Evolutionary conservation across 1,140 invertebrate species (phyloP).

Genomic region (Sesamia nonagrioides): DNA sequence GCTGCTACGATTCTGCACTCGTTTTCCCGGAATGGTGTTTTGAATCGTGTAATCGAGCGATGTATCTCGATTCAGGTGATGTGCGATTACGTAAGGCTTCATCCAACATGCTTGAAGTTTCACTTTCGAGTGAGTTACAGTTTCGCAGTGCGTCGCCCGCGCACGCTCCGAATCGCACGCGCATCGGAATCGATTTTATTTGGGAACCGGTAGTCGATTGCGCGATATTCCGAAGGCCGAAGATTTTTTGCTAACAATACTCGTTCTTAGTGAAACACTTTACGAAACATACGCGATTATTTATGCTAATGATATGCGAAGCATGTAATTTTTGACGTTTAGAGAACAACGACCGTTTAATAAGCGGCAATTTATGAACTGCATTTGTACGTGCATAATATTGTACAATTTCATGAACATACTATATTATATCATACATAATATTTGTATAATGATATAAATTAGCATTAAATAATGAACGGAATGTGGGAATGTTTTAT

Average conservation of each 20-base stretch:
- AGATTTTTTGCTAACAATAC: conserved; percentile 44
- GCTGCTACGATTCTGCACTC: conserved; percentile 48
- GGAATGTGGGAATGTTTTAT: background rate
- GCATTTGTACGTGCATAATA: conserved; percentile 11
- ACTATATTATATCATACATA: background rate
- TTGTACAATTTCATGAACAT: conserved; percentile 1
- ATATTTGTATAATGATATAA: background rate
- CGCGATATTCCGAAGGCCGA: conserved; percentile 46
- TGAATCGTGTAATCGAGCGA: conserved; percentile 58
- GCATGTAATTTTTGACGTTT: conserved; percentile 41
- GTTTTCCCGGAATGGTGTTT: conserved; percentile 67
- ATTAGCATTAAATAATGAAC: conserved; percentile 7
- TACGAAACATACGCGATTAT: conserved; percentile 53
- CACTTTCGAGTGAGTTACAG: conserved; percentile 83
- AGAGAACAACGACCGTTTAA: conserved; percentile 45
- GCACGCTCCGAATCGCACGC: conserved; percentile 55
- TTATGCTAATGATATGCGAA: conserved; percentile 50
- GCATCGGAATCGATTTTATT: conserved; percentile 55
- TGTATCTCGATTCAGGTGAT: conserved; percentile 52
- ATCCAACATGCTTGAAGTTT: conserved; percentile 71
- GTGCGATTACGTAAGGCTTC: conserved; percentile 52
- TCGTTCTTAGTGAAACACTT: conserved; percentile 46
- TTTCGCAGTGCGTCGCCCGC: conserved; percentile 61
- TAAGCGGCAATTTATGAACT: conserved; percentile 27
- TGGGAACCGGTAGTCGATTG: conserved; percentile 65